Conservation (phyloP, 2,113 vertebrate genomes). For the Leptosomus discolor region DNA sequence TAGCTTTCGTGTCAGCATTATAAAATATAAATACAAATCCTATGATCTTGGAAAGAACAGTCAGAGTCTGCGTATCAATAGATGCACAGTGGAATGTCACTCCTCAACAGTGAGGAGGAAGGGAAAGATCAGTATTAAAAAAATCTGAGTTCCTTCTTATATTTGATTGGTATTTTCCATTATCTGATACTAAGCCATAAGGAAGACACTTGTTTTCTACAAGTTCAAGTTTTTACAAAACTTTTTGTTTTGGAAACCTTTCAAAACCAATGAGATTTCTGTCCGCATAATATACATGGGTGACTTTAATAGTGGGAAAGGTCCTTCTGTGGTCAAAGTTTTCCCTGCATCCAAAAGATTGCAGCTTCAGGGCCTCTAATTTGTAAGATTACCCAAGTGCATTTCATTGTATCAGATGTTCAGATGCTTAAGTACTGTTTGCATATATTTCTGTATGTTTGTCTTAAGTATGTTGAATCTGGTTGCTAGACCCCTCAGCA, state of each 20-base stretch:
- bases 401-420: neutral
- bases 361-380: neutral
- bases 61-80: neutral
- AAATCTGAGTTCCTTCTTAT: neutral
- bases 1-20: neutral
- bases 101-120: neutral
- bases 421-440: neutral
- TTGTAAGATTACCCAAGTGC: neutral
- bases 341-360: neutral
- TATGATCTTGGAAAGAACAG: neutral
- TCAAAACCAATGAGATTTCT: neutral
- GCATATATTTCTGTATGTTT: neutral
- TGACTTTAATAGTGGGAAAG: neutral
- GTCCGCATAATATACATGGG: too few species aligned
- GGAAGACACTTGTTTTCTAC: neutral
- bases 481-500: neutral
- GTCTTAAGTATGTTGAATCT: neutral
- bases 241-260: neutral
- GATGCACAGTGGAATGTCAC: neutral
- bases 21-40: too few species aligned
- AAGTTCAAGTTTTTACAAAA: neutral
- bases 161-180: neutral
- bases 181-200: neutral
- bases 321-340: neutral
- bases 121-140: neutral